Evolutionary conservation across 2,888 invertebrate genomes (phyloP).

Genomic region (Oligia latruncula): DNA sequence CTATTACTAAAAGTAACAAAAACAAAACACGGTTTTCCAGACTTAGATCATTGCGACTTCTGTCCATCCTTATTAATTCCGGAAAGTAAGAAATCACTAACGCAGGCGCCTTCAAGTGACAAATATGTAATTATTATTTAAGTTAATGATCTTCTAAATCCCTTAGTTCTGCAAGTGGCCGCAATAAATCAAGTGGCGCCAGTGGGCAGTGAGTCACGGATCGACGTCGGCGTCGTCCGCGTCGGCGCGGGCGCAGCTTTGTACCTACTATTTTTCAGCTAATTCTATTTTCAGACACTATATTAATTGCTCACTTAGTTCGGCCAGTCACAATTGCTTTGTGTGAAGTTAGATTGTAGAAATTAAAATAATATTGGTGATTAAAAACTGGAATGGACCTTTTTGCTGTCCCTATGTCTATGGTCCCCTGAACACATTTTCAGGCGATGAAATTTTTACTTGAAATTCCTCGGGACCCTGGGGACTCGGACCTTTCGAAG

Average conservation of each 20-base stretch:
- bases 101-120: constrained; percentile 51
- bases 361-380: neutral
- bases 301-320: constrained; percentile 64
- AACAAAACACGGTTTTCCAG: neutral
- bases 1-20: constrained; percentile 11
- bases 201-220: constrained; percentile 79
- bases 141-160: constrained; percentile 70
- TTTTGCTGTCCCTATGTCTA: neutral
- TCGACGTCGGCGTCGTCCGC: constrained; percentile 63
- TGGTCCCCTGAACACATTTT: neutral
- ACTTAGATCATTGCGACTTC: neutral
- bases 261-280: constrained; percentile 66
- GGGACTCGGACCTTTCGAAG: neutral
- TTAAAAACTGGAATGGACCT: neutral
- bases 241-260: constrained; percentile 70
- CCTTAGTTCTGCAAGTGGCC: constrained; percentile 74
- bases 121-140: constrained; percentile 66
- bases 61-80: neutral
- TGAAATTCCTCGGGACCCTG: neutral
- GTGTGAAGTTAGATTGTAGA: constrained; percentile 15
- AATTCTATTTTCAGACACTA: constrained; percentile 71
- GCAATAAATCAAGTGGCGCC: constrained; percentile 86
- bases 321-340: constrained; percentile 36
- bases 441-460: neutral
- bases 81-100: constrained; percentile 47